Conservation (phyloP, 2,797 vertebrate genomes). For the Clarias fuscus region DNA sequence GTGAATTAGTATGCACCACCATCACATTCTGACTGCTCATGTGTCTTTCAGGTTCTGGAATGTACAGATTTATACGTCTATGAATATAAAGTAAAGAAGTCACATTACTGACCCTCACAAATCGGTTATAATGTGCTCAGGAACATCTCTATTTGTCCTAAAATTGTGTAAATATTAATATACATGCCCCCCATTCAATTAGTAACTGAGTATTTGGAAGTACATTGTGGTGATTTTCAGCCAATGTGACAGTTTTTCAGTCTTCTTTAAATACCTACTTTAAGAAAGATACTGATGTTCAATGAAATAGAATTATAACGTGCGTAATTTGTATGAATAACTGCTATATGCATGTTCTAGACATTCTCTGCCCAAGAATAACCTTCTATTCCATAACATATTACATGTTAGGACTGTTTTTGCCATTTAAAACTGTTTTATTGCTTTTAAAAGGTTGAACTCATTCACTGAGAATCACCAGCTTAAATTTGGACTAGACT, state of each 20-base stretch:
- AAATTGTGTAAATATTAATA: neutral
- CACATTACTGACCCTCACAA: neutral
- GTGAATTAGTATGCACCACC: neutral
- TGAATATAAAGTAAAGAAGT: no score
- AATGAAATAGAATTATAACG: neutral
- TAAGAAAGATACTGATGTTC: neutral
- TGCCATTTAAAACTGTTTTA: neutral
- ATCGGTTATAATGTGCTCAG: neutral
- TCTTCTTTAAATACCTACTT: neutral
- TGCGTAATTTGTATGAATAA: neutral
- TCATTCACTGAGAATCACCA: neutral
- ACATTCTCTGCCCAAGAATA: neutral
- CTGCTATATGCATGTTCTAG: neutral
- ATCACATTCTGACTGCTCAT: neutral
- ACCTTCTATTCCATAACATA: neutral
- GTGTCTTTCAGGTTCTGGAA: no score
- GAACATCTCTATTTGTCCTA: neutral
- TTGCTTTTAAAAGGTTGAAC: neutral
- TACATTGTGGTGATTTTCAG: neutral
- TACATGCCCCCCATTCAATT: neutral
- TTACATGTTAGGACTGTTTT: neutral
- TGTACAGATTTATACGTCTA: no score
- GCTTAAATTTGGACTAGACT: neutral
- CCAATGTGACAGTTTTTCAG: neutral
- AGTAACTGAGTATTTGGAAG: neutral